These are phyloP conservation scores for Cetonia aurata DNA, from an alignment of 2,888 invertebrate species.

Conservation along the genomic window DNA sequence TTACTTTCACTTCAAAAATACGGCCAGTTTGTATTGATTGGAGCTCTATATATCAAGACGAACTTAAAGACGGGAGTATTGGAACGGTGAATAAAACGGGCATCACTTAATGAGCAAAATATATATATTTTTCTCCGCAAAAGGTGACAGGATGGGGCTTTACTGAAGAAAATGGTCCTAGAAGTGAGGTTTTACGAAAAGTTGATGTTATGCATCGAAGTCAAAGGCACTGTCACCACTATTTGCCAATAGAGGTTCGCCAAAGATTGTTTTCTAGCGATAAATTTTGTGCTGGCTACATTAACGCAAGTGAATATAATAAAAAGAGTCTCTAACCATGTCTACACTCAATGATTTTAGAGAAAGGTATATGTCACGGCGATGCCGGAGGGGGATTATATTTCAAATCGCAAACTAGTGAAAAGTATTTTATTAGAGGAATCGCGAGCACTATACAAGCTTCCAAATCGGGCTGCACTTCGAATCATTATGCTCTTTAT, in stretches of 20 bases:
- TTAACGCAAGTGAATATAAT: slow-evolving; percentile 16
- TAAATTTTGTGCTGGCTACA: slow-evolving; percentile 19
- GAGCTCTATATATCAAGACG: slow-evolving; percentile 11
- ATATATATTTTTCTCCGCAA: too few relatives aligned
- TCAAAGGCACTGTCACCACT: background rate
- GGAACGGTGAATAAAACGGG: background rate
- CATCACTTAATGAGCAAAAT: background rate
- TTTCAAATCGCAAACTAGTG: background rate
- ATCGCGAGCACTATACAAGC: background rate
- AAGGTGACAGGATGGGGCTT: slow-evolving; percentile 19
- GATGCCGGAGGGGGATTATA: slow-evolving; percentile 14
- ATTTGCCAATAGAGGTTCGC: background rate
- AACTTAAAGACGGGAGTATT: background rate
- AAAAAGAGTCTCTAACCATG: background rate
- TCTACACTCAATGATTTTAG: background rate
- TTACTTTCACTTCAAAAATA: slow-evolving; percentile 2
- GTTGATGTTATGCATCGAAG: slow-evolving; percentile 1
- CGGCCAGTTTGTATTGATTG: slow-evolving; percentile 20
- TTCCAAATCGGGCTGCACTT: background rate
- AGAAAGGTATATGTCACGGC: slow-evolving; percentile 7
- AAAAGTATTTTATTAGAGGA: slow-evolving; percentile 10
- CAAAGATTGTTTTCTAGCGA: slow-evolving; percentile 1
- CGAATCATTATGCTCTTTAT: slow-evolving; percentile 14
- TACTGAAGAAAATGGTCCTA: background rate
- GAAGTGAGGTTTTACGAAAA: slow-evolving; percentile 14